Conservation (phyloP, 2,113 vertebrate genomes). For the Anarrhichthys ocellatus region DNA sequence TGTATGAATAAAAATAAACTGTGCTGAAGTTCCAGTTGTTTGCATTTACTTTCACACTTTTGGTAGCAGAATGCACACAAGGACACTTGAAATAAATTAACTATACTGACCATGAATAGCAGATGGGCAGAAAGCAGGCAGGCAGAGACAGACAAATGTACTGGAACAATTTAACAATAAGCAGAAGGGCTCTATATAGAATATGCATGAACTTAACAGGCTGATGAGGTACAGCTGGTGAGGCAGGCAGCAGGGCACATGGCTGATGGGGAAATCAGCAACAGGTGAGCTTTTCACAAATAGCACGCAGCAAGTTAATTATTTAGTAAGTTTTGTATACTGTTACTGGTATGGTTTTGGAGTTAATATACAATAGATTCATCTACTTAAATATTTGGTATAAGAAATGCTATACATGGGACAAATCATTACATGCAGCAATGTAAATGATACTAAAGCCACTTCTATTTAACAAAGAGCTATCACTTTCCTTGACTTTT, state of each 20-base stretch:
- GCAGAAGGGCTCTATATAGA: background rate
- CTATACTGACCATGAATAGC: background rate
- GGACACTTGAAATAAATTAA: background rate
- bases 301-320: background rate
- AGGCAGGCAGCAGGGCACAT: background rate
- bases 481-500: background rate
- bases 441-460: background rate
- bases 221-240: conserved; percentile 1
- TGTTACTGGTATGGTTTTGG: background rate
- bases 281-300: background rate
- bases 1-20: background rate
- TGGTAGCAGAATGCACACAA: background rate
- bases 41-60: background rate
- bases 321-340: too few relatives aligned
- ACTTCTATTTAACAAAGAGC: background rate
- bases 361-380: background rate
- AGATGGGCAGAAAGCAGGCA: background rate
- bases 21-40: background rate
- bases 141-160: background rate
- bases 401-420: background rate
- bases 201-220: background rate
- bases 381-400: background rate
- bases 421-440: too few relatives aligned
- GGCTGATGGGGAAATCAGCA: conserved; percentile 2
- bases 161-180: background rate